Conservation (phyloP, 2,113 vertebrate genomes). For the Psophia crepitans region DNA sequence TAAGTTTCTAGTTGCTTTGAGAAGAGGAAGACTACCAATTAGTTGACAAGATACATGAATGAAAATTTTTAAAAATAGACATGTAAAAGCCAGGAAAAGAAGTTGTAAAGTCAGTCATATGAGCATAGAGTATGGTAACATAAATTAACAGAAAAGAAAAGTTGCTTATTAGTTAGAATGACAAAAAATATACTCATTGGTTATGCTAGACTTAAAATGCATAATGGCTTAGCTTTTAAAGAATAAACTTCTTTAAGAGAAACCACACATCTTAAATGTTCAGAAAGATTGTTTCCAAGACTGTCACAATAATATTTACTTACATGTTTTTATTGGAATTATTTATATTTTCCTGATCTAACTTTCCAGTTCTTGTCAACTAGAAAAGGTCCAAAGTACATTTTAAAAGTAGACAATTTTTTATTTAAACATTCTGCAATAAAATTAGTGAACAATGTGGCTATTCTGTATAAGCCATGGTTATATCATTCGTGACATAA, state of each 20-base stretch:
- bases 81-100: background rate
- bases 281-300: background rate
- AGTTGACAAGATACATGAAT: background rate
- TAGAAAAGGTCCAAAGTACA: background rate
- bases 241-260: background rate
- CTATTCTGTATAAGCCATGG: background rate
- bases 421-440: background rate
- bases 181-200: background rate
- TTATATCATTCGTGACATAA: background rate
- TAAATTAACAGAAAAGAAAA: background rate
- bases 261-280: background rate
- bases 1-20: rapidly evolving
- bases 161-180: background rate
- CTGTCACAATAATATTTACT: background rate
- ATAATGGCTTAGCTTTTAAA: background rate
- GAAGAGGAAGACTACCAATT: background rate
- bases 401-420: background rate
- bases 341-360: background rate
- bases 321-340: background rate
- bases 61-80: background rate
- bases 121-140: background rate
- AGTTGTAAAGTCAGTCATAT: background rate
- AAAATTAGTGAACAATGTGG: background rate
- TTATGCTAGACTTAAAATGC: background rate
- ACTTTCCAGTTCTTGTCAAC: background rate